phyloP scores from a whole-genome alignment of 2,888 invertebrate species.

The Brachylomia viminalis region DNA sequence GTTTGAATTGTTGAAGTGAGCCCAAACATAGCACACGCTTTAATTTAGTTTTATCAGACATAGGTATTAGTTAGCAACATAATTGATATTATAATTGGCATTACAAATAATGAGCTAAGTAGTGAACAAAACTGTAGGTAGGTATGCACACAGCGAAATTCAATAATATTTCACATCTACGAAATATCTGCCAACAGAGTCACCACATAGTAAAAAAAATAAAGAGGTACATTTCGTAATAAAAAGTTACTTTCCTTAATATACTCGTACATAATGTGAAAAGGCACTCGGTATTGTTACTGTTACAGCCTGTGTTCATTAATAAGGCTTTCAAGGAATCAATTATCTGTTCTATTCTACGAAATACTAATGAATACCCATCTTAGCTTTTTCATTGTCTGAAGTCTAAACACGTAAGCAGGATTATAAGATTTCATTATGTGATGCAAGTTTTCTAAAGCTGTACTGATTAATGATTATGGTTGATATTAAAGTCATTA shows the following conservation, averaged over 20 bases:
- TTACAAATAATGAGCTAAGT: neutral
- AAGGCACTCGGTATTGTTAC: neutral
- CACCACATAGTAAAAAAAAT: neutral
- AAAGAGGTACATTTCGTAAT: neutral
- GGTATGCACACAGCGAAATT: neutral
- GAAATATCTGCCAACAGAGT: neutral
- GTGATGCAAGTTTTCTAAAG: too few relatives aligned
- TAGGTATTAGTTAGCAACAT: neutral
- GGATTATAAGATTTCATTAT: too few relatives aligned
- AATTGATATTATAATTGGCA: neutral
- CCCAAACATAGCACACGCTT: neutral
- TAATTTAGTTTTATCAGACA: neutral
- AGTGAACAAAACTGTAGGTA: neutral
- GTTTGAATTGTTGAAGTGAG: neutral
- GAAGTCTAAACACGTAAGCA: too few relatives aligned
- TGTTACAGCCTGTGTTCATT: neutral
- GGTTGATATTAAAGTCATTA: neutral
- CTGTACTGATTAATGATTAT: neutral
- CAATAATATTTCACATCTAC: neutral
- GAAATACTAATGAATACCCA: constrained; percentile 9
- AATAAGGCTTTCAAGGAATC: neutral
- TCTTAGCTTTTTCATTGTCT: too few relatives aligned
- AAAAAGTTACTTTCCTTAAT: neutral
- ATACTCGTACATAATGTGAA: neutral
- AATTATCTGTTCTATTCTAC: neutral